Evolutionary conservation across 2,797 vertebrate genomes (phyloP), one percentile per base, ranked within the genome.

Genomic region (Nothura maculosa): DNA sequence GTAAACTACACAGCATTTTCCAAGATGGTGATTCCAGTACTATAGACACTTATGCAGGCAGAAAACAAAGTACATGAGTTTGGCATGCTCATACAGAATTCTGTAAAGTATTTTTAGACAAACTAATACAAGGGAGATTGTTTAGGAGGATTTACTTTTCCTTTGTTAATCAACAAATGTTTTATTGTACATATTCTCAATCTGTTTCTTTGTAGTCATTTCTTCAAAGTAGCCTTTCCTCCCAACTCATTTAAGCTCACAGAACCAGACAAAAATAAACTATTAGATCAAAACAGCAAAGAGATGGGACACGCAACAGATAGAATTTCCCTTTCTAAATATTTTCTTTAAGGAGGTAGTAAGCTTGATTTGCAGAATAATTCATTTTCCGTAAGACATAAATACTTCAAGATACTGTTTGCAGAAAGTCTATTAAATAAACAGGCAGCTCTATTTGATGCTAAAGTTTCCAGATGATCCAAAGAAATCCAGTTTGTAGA

Each of bases 281-380:
- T 30, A 93, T 81, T 85, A 72, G 66, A 88, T 73, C 15, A 72
- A 90, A 92, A 72, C 10, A 79, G 42, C 66, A 86, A 32, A 70
- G 55, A 82, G 77, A 91, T 24, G 58, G 30, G 58, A 75, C 61
- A 7, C 15, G 72, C 50, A 54, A 54, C 30, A 20, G 27, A 54
- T 30, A 54, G 52, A 91, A 86, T 83, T 90, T 75, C 38, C 24
- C 21, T 83, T 84, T 34, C 42, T 30, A 90, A 92, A 87, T 78
- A 73, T 55, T 91, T 81, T 81, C 38, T 30, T 69, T 69, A 47
- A 89, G 43, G 16, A 14, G 9, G 50, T 50, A 89, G 82, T 77
- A 66, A 91, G 77, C 22, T 64, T 81, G 58, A 47, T 50, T 81
- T 19, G 43, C 45, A 78, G 58, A 91, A 81, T 50, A 72, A 89